Conservation (phyloP, 1,140 invertebrate species). For the Trissolcus basalis region DNA sequence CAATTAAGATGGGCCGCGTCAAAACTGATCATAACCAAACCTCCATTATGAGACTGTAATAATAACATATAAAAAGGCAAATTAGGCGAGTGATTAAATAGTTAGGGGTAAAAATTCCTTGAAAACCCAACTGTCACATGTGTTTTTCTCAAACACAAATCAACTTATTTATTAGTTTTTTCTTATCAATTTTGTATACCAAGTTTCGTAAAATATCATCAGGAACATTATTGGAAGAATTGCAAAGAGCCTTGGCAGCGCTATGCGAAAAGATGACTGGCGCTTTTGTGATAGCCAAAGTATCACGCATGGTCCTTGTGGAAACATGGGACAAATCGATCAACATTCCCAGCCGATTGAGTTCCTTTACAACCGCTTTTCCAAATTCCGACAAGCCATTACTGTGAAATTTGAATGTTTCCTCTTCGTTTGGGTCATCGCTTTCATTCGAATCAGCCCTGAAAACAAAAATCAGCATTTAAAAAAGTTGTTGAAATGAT, state of each 20-base stretch:
- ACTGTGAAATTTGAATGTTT: slow-evolving; percentile 76
- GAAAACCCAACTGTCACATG: no score
- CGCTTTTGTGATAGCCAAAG: slow-evolving; percentile 87
- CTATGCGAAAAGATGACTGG: slow-evolving; percentile 96
- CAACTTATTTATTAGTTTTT: no score
- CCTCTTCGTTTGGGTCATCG: slow-evolving; percentile 74
- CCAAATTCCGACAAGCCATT: slow-evolving; percentile 84
- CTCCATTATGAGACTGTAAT: slow-evolving; percentile 82
- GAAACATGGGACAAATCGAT: slow-evolving; percentile 94
- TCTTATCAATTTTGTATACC: slow-evolving; percentile 73
- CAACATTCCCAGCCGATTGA: slow-evolving; percentile 95
- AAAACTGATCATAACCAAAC: slow-evolving; percentile 94
- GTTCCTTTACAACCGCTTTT: slow-evolving; percentile 87
- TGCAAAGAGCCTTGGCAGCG: slow-evolving; percentile 89
- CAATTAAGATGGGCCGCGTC: slow-evolving; percentile 81
- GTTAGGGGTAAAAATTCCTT: no score
- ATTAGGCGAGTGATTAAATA: no score
- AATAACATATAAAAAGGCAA: no score
- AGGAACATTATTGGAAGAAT: slow-evolving; percentile 91
- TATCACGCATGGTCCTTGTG: slow-evolving; percentile 89
- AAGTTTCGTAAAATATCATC: slow-evolving; percentile 89
- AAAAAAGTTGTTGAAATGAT: no score
- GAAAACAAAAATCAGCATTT: slow-evolving; percentile 8
- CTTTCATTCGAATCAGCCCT: slow-evolving; percentile 78
- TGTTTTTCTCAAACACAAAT: no score